Evolutionary conservation across 2,797 vertebrate species (phyloP).

Genomic region (Clamator glandarius): DNA sequence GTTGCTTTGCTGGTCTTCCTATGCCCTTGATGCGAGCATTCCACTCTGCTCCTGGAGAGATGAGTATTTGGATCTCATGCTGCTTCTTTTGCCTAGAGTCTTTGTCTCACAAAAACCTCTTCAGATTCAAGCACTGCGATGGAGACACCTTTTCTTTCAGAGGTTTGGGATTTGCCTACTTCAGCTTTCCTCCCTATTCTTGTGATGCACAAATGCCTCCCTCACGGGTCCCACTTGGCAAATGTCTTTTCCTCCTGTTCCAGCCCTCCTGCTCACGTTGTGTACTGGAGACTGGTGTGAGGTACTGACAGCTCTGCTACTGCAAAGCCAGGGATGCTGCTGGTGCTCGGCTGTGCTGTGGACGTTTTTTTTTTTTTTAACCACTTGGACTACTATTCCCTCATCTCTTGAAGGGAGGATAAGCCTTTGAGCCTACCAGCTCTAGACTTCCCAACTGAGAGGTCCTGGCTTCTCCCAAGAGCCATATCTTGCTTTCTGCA

Average conservation of each 20-base stretch:
- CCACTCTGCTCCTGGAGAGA: neutral
- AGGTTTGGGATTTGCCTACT: neutral
- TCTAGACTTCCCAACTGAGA: no score
- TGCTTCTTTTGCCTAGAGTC: neutral
- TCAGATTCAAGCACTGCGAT: neutral
- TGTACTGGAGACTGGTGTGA: neutral
- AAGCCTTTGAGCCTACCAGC: neutral
- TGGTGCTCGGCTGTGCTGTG: fast-evolving
- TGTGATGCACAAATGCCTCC: neutral
- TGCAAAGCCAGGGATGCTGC: neutral
- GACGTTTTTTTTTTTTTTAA: no score
- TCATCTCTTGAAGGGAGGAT: neutral
- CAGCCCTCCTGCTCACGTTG: neutral
- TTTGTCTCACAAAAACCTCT: neutral
- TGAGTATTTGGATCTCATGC: neutral
- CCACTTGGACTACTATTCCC: neutral
- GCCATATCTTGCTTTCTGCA: neutral
- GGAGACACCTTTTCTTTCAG: neutral
- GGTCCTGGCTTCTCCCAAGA: no score
- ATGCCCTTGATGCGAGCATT: neutral
- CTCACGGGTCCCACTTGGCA: neutral
- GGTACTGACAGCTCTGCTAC: fast-evolving
- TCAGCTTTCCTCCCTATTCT: neutral
- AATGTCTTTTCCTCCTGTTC: neutral
- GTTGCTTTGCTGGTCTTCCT: neutral